Conservation (phyloP, 2,113 vertebrate genomes). For the Zosterops hypoxanthus region DNA sequence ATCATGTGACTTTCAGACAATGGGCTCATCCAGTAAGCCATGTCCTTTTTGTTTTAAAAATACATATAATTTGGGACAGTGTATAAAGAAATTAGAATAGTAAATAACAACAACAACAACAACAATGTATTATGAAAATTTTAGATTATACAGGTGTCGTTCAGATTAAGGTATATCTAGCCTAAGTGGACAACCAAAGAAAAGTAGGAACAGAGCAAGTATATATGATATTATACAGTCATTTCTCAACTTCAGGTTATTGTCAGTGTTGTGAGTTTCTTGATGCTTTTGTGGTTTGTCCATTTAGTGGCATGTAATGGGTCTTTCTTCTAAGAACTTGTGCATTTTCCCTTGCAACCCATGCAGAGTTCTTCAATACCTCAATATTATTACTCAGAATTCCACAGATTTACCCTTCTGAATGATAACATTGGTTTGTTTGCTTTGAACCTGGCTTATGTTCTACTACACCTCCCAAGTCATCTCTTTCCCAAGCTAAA, state of each 20-base stretch:
- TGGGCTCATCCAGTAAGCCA: neutral
- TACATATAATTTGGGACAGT: neutral
- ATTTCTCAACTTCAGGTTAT: neutral
- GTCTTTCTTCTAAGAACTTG: neutral
- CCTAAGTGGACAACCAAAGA: neutral
- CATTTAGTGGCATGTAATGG: neutral
- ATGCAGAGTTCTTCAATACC: neutral
- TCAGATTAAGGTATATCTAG: neutral
- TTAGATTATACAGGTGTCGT: neutral
- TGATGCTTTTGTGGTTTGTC: neutral
- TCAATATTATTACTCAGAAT: neutral
- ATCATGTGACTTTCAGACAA: neutral
- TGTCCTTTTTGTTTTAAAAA: neutral
- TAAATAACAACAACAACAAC: neutral
- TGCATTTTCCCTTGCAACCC: neutral
- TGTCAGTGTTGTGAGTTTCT: neutral
- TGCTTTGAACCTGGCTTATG: neutral
- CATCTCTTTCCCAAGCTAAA: neutral
- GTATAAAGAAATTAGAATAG: neutral
- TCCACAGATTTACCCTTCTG: neutral
- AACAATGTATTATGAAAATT: neutral
- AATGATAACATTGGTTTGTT: neutral
- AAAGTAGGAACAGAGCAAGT: neutral
- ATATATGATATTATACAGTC: neutral
- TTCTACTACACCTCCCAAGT: neutral